These are phyloP conservation scores for Eremobia ochroleuca DNA, from an alignment of 2,888 invertebrate genomes.

Conservation along the genomic window DNA sequence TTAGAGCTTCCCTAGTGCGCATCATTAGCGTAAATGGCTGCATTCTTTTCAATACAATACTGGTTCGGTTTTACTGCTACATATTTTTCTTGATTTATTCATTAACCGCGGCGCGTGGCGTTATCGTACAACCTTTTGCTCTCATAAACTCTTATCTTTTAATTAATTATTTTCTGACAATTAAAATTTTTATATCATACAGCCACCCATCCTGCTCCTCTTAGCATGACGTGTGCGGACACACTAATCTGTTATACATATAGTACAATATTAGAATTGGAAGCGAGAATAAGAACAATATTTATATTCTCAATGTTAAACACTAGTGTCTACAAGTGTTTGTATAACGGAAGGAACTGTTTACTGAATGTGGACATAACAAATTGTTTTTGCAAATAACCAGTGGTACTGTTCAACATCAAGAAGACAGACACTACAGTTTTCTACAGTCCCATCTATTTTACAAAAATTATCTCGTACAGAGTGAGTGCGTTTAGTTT, in stretches of 20 bases:
- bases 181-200: conserved; percentile 63
- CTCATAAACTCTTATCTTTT: conserved; percentile 74
- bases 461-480: conserved; percentile 33
- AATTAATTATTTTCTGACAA: conserved; percentile 74
- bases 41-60: conserved; percentile 50
- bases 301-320: conserved; percentile 52
- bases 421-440: conserved; percentile 33
- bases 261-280: conserved; percentile 44
- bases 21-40: conserved; percentile 51
- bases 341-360: conserved; percentile 57
- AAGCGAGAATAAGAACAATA: conserved; percentile 43
- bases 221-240: conserved; percentile 39
- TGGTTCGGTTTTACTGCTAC: conserved; percentile 42
- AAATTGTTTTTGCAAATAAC: conserved; percentile 56
- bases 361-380: conserved; percentile 57
- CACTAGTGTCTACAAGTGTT: conserved; percentile 46
- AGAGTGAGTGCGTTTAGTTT: conserved; percentile 50
- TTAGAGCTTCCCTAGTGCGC: conserved; percentile 36
- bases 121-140: conserved; percentile 76
- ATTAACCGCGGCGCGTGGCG: conserved; percentile 39
- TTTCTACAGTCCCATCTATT: conserved; percentile 37
- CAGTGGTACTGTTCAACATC: conserved; percentile 46
- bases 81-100: conserved; percentile 68
- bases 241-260: conserved; percentile 17
- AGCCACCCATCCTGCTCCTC: conserved; percentile 66